Evolutionary conservation across 2,113 vertebrate genomes (phyloP).

Genomic region (Calidris pygmaea): DNA sequence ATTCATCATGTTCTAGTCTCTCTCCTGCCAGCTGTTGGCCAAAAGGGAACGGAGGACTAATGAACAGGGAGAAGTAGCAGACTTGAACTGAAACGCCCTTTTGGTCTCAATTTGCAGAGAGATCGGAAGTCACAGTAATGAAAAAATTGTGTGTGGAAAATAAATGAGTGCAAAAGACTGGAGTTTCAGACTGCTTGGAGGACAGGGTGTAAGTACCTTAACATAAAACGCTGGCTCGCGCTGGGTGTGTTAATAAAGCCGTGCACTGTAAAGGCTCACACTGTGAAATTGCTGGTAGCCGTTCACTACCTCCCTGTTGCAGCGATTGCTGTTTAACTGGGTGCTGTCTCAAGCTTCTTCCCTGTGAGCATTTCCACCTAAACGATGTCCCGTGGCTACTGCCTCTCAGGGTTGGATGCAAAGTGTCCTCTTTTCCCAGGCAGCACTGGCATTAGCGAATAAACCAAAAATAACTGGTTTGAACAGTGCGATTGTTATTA

Average conservation of each 20-base stretch:
- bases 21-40: not conserved
- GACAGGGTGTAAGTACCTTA: not conserved
- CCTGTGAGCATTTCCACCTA: not conserved
- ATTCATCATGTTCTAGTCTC: not conserved
- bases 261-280: rapidly evolving
- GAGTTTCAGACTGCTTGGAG: not conserved
- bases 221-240: not conserved
- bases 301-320: rapidly evolving
- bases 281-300: not conserved
- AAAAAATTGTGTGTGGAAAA: not conserved
- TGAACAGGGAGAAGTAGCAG: not conserved
- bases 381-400: rapidly evolving
- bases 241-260: not conserved
- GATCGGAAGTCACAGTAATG: not conserved
- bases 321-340: not conserved
- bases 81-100: not conserved
- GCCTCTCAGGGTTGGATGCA: not conserved
- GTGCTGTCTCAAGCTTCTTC: not conserved
- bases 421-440: not conserved
- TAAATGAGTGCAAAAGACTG: not conserved
- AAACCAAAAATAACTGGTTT: not conserved
- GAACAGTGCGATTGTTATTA: not conserved
- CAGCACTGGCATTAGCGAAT: not conserved
- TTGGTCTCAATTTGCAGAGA: not conserved
- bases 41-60: not conserved